phyloP scores from a whole-genome alignment of 2,797 vertebrate genomes.

The Eulemur albifrons region DNA sequence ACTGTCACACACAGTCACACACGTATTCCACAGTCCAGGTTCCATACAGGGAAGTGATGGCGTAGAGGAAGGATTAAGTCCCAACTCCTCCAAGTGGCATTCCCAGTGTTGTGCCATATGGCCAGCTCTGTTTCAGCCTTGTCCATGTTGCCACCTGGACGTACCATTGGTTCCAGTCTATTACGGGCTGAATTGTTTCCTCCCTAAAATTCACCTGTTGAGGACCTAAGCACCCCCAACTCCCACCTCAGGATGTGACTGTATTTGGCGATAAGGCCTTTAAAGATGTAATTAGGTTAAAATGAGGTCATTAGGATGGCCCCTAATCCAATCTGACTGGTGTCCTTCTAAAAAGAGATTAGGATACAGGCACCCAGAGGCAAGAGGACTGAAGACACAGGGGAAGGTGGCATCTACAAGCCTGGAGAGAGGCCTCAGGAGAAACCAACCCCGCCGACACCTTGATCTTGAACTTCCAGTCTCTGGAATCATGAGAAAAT shows the following conservation, averaged over 20 bases:
- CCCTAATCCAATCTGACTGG: neutral
- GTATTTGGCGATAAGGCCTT: neutral
- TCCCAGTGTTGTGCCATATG: rapidly evolving
- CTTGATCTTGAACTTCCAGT: neutral
- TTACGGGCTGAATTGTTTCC: neutral
- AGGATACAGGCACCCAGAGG: neutral
- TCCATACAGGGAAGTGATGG: neutral
- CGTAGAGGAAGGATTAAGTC: too few species aligned
- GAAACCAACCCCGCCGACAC: neutral
- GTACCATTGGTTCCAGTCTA: neutral
- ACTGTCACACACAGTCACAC: neutral
- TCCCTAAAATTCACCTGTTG: neutral
- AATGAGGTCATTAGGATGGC: neutral
- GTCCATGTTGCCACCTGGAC: neutral
- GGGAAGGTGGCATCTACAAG: neutral
- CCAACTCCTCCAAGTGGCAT: neutral
- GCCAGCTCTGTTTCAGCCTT: neutral
- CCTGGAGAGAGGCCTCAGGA: neutral
- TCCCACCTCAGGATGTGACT: neutral
- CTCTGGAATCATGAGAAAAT: neutral
- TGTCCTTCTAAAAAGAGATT: neutral
- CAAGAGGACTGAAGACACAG: neutral
- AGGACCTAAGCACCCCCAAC: neutral
- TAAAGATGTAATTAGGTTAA: neutral
- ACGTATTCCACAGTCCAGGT: neutral